Evolutionary conservation across 2,113 vertebrate species (phyloP).

Genomic region (Thryonomys swinderianus): DNA sequence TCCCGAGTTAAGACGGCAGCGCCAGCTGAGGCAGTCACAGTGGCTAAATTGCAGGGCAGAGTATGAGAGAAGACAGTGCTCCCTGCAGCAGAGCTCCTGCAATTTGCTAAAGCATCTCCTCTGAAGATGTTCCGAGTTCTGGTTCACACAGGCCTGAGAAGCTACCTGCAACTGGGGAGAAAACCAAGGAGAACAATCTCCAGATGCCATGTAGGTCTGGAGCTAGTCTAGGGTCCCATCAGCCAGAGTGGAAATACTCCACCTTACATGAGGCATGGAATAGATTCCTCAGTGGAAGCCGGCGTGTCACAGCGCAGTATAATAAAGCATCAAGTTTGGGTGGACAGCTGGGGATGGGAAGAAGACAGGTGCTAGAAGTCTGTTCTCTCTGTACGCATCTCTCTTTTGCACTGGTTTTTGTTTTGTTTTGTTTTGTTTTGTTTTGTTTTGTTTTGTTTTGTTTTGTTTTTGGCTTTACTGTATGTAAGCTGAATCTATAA

Average conservation of each 20-base stretch:
- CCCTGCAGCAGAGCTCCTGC: background rate
- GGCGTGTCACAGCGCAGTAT: background rate
- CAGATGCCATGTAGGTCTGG: fast-evolving
- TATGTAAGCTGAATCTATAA: background rate
- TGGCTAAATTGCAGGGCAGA: background rate
- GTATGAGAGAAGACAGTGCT: background rate
- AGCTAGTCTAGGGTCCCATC: background rate
- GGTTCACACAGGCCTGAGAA: fast-evolving
- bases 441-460: background rate
- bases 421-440: background rate
- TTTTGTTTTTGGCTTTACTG: background rate
- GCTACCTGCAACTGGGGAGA: background rate
- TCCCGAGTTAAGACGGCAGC: background rate
- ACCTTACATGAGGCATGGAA: fast-evolving
- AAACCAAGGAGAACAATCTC: background rate
- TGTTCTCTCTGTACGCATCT: background rate
- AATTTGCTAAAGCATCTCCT: background rate
- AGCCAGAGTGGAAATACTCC: background rate
- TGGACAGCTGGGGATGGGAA: fast-evolving
- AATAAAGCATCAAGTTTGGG: background rate
- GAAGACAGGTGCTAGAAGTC: background rate
- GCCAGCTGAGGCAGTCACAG: background rate
- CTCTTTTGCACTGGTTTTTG: background rate
- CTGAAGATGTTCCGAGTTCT: background rate
- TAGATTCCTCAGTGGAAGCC: background rate